Evolutionary conservation across 2,888 invertebrate species (phyloP), one percentile per base, ranked within the genome.

Genomic region (Caenorhabditis japonica): DNA sequence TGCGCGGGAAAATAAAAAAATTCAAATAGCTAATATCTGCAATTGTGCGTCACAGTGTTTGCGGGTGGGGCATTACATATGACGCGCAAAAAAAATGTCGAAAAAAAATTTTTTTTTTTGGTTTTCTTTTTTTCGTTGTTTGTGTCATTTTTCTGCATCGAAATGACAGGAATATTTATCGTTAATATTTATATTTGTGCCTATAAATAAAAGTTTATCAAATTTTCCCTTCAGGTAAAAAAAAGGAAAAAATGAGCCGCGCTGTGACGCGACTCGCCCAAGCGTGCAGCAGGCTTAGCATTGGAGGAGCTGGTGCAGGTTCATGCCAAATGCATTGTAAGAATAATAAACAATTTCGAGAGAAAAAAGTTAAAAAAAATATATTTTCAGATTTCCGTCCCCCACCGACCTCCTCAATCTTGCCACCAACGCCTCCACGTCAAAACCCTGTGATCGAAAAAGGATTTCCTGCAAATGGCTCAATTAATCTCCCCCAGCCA

Each of bases 201-300:
- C n/a, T n/a, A n/a, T n/a, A n/a, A n/a, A n/a, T n/a, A n/a, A n/a
- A n/a, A n/a, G n/a, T n/a, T n/a, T n/a, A n/a, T n/a, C n/a, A n/a
- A n/a, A n/a, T n/a, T n/a, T n/a, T n/a, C n/a, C n/a, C n/a, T n/a
- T n/a, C n/a, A n/a, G n/a, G n/a, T n/a, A n/a, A 30, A 10, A 30
- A 30, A 30, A 30, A 30, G 51, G 70, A 51, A 49, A 56, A 34
- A 55, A 76, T 77, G 74, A 77, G 68, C 55, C 73, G 77, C 39
- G 68, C 70, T 21, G 51, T 77, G 13, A 71, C 74, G 36, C 70
- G 70, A 21, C 68, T 77, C 13, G 64, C 53, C 41, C 56, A 70
- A 25, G 64, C 73, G 25, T 77, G 71, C 53, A 25, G 51, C 46
- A 74, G 77, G 1, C 30, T 30, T 10, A 7, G 7, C 5, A 30